These are phyloP conservation scores for Oxyruncus cristatus DNA, from an alignment of 2,113 vertebrate species.

Conservation along the genomic window DNA sequence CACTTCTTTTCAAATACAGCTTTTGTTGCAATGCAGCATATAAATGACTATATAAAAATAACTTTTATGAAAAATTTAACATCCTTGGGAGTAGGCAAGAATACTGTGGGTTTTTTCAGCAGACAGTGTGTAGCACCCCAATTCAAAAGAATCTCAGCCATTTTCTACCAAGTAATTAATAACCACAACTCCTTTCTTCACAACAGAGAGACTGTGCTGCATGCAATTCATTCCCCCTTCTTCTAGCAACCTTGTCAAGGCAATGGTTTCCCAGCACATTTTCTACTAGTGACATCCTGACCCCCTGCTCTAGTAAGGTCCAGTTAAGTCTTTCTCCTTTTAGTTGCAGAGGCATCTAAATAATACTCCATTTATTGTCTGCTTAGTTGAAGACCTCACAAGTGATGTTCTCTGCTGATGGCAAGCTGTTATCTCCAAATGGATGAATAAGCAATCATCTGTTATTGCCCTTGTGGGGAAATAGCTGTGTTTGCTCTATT, in stretches of 20 bases:
- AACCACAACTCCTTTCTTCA: neutral
- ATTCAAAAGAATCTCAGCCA: neutral
- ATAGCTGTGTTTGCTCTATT: neutral
- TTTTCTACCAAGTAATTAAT: neutral
- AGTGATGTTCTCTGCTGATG: neutral
- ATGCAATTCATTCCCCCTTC: neutral
- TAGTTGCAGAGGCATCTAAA: neutral
- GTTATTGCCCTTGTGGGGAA: neutral
- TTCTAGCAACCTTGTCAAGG: neutral
- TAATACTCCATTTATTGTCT: neutral
- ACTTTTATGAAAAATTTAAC: neutral
- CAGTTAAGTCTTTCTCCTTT: neutral
- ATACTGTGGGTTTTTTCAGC: neutral
- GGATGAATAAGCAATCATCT: neutral
- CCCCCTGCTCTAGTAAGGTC: neutral
- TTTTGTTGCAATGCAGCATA: neutral
- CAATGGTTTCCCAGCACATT: neutral
- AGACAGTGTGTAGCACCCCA: neutral
- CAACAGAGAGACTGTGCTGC: neutral
- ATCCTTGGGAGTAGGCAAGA: neutral
- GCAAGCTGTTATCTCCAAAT: neutral
- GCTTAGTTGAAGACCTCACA: neutral
- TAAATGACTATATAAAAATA: neutral
- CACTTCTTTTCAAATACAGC: neutral
- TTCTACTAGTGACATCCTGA: neutral